A percentile compares a stretch with the other conserved stretches of the same genome.
Conservation (phyloP, 2,113 vertebrate species). For the Triplophysa dalaica region DNA sequence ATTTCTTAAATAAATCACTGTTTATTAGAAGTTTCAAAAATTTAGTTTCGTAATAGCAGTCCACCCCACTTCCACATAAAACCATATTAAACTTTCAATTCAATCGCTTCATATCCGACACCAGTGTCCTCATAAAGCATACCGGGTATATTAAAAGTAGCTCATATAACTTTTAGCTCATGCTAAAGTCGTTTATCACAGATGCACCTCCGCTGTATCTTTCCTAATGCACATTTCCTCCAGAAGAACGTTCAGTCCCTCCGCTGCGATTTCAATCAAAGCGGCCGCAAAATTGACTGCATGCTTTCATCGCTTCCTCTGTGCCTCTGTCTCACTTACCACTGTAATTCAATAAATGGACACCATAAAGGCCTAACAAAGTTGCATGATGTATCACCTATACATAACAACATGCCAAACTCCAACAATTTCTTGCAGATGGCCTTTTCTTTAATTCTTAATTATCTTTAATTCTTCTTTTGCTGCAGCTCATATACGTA, state of each 20-base stretch:
- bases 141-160: neutral
- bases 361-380: neutral
- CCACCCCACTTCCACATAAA: too few species aligned
- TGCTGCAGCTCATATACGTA: neutral
- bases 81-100: too few species aligned
- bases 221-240: neutral
- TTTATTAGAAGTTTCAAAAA: too few species aligned
- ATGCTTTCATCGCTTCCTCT: slow-evolving; percentile 11
- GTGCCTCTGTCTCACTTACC: neutral
- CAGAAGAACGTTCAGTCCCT: neutral
- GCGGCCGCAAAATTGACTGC: neutral
- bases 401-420: neutral
- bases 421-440: neutral
- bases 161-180: neutral
- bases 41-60: too few species aligned
- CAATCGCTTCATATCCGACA: too few species aligned
- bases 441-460: too few species aligned
- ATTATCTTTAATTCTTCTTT: neutral
- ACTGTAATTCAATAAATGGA: slow-evolving; percentile 4
- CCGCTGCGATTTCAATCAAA: neutral
- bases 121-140: too few species aligned
- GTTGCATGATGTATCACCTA: neutral
- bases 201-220: neutral
- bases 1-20: too few species aligned
- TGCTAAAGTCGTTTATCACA: neutral